Percentiles rank a stretch among this genome's conserved stretches.
These are phyloP conservation scores for Scolopax mira DNA, from an alignment of 2,113 vertebrate genomes.

Conservation along the genomic window DNA sequence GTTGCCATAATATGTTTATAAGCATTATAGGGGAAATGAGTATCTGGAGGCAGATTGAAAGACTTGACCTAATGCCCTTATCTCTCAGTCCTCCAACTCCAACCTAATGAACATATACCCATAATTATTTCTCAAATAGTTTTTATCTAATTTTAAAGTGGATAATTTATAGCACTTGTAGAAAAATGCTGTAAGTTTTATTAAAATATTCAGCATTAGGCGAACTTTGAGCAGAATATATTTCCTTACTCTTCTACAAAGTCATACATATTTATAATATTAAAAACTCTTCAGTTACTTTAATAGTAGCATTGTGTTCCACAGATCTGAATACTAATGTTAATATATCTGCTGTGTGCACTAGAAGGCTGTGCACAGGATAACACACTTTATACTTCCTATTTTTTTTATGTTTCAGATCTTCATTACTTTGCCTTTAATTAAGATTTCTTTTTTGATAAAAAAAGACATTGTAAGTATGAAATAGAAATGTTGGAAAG, in stretches of 20 bases:
- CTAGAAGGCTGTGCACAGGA: constrained; percentile 21
- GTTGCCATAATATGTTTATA: constrained; percentile 68
- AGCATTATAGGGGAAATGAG: constrained; percentile 66
- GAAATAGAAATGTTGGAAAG: background rate
- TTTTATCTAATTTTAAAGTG: constrained; percentile 79
- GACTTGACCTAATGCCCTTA: constrained; percentile 73
- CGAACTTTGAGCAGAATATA: constrained; percentile 74
- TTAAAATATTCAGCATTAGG: constrained; percentile 76
- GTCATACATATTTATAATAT: constrained; percentile 79
- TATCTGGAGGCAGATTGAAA: constrained; percentile 68
- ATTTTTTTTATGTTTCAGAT: constrained; percentile 3
- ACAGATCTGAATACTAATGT: constrained; percentile 69
- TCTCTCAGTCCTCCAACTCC: constrained; percentile 54
- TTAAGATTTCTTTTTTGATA: constrained; percentile 21
- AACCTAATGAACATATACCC: constrained; percentile 72
- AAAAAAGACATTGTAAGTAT: background rate
- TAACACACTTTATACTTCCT: constrained; percentile 9
- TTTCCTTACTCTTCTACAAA: constrained; percentile 70
- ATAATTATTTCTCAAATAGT: constrained; percentile 78
- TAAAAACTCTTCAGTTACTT: constrained; percentile 71
- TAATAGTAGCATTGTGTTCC: constrained; percentile 70
- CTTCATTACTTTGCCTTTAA: constrained; percentile 40
- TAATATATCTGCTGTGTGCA: constrained; percentile 26
- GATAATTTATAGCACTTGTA: constrained; percentile 76
- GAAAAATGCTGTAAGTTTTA: constrained; percentile 71